These are phyloP conservation scores for Microtus ochrogaster DNA, from an alignment of 2,113 vertebrate genomes.

Conservation along the genomic window DNA sequence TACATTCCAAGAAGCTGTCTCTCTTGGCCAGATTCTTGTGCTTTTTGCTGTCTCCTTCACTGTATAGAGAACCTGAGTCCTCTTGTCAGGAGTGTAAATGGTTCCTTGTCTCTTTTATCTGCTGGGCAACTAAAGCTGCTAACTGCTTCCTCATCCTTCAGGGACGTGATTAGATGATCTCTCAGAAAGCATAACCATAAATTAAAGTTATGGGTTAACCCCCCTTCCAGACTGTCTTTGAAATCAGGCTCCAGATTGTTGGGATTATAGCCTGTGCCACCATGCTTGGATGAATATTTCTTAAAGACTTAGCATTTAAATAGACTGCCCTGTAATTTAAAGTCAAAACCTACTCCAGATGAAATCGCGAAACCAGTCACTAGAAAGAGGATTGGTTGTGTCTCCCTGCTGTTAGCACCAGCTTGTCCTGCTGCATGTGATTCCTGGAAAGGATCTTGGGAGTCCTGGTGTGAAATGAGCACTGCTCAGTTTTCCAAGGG, in stretches of 20 bases:
- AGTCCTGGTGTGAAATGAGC: not conserved
- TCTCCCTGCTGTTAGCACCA: not conserved
- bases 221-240: not conserved
- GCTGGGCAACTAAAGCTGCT: not conserved
- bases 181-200: conserved; percentile 1
- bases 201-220: not conserved
- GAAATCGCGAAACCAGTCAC: not conserved
- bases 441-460: not conserved
- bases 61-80: not conserved
- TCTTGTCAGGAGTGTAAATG: not conserved
- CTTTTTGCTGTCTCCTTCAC: not conserved
- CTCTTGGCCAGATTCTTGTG: not conserved
- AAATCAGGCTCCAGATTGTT: not conserved
- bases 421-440: not conserved
- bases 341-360: not conserved
- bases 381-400: not conserved
- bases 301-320: not conserved
- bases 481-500: not conserved
- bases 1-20: not conserved
- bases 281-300: not conserved
- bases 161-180: not conserved
- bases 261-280: not conserved
- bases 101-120: not conserved
- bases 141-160: not conserved
- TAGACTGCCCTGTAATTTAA: not conserved